phyloP scores from a whole-genome alignment of 1,140 invertebrate genomes.

The Drosophila ananassae region DNA sequence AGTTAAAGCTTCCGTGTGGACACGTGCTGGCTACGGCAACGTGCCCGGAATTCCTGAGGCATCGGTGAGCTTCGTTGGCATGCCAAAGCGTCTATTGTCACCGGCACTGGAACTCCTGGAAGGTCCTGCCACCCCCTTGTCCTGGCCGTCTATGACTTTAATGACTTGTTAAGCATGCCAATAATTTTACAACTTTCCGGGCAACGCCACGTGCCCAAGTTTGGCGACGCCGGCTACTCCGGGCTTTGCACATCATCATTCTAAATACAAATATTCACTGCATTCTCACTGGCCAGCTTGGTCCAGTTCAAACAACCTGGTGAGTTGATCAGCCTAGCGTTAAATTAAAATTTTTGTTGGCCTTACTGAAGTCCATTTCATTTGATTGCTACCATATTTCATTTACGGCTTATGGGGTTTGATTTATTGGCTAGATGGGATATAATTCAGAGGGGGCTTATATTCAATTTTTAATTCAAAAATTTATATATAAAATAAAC shows the following conservation, averaged over 20 bases:
- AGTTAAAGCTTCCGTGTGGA: slow-evolving; percentile 48
- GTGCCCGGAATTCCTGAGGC: slow-evolving; percentile 73
- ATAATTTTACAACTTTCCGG: slow-evolving; percentile 77
- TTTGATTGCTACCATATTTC: slow-evolving; percentile 68
- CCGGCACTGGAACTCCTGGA: slow-evolving; percentile 30
- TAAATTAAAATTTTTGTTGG: slow-evolving; percentile 79
- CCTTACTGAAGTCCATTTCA: slow-evolving; percentile 18
- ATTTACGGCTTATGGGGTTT: slow-evolving; percentile 42
- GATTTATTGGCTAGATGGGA: neutral
- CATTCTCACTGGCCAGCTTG: slow-evolving; percentile 16
- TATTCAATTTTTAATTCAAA: too few relatives aligned
- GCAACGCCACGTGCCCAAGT: slow-evolving; percentile 70
- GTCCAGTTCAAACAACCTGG: slow-evolving; percentile 68
- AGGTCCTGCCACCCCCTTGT: slow-evolving; percentile 13
- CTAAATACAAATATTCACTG: slow-evolving; percentile 16
- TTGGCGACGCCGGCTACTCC: slow-evolving; percentile 60
- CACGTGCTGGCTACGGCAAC: slow-evolving; percentile 78
- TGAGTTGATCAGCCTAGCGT: slow-evolving; percentile 71
- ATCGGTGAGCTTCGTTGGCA: slow-evolving; percentile 57
- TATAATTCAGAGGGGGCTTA: neutral
- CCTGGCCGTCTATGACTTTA: slow-evolving; percentile 34
- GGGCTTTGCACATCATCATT: slow-evolving; percentile 12
- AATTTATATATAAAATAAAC: too few relatives aligned
- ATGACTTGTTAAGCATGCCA: slow-evolving; percentile 81
- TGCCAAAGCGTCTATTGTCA: slow-evolving; percentile 58